phyloP scores from a whole-genome alignment of 2,113 vertebrate species.

The Dasyornis broadbenti region DNA sequence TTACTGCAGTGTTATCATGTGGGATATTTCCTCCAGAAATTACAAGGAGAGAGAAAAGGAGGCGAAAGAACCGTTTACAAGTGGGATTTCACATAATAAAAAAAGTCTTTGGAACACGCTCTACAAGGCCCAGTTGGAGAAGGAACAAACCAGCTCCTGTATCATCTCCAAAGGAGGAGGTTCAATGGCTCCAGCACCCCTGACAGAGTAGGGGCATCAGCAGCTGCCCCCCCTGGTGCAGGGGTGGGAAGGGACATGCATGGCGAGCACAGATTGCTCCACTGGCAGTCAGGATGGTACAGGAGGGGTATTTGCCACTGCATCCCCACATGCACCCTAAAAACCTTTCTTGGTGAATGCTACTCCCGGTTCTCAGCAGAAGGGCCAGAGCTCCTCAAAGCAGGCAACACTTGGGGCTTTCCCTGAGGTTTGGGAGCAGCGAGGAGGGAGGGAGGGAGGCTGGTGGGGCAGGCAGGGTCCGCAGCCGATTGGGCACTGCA shows the following conservation, averaged over 20 bases:
- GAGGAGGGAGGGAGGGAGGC: not conserved
- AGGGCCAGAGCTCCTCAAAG: not conserved
- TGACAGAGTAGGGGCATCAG: accelerated
- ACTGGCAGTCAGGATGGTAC: not conserved
- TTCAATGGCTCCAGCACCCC: not conserved
- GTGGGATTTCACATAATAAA: not conserved
- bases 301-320: accelerated
- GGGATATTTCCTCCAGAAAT: not conserved
- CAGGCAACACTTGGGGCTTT: no score
- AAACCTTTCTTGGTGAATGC: not conserved
- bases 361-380: not conserved
- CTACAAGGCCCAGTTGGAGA: not conserved
- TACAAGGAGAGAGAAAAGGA: not conserved
- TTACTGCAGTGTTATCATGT: accelerated
- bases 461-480: not conserved
- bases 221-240: not conserved
- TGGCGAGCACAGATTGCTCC: accelerated
- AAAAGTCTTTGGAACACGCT: not conserved
- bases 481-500: accelerated
- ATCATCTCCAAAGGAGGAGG: not conserved
- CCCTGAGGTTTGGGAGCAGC: not conserved
- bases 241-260: not conserved
- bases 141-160: not conserved
- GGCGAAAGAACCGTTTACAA: not conserved
- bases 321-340: accelerated